These are phyloP conservation scores for Phycodurus eques DNA, from an alignment of 2,113 vertebrate species.

Conservation along the genomic window DNA sequence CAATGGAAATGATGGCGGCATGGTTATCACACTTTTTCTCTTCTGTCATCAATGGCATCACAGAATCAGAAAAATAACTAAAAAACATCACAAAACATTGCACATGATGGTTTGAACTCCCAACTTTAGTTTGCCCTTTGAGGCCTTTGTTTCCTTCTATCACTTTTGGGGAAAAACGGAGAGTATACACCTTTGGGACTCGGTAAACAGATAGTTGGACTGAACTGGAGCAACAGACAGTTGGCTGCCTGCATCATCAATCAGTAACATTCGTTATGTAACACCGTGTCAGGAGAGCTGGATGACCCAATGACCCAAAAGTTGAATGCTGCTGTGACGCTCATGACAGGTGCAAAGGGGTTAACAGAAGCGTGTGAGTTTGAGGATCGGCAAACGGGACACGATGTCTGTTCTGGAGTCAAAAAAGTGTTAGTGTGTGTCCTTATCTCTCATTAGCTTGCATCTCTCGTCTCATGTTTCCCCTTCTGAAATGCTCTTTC, in stretches of 20 bases:
- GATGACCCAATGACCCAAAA: conserved; percentile 22
- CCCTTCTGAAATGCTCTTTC: conserved; percentile 37
- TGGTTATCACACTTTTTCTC: no score
- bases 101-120: no score
- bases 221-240: neutral
- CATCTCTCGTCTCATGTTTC: conserved; percentile 32
- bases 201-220: neutral
- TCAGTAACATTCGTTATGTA: neutral
- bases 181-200: neutral
- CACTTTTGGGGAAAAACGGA: no score
- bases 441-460: conserved; percentile 43
- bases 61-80: no score
- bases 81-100: no score
- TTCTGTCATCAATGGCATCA: no score
- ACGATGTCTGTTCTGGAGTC: conserved; percentile 8
- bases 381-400: neutral
- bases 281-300: conserved; percentile 4
- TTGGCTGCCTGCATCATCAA: neutral
- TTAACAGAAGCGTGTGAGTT: neutral
- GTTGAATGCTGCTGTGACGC: neutral
- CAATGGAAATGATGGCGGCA: no score
- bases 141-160: no score
- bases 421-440: neutral
- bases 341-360: neutral
- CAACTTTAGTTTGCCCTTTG: no score